Evolutionary conservation across 2,888 invertebrate genomes (phyloP).

Genomic region (Acleris sparsana): DNA sequence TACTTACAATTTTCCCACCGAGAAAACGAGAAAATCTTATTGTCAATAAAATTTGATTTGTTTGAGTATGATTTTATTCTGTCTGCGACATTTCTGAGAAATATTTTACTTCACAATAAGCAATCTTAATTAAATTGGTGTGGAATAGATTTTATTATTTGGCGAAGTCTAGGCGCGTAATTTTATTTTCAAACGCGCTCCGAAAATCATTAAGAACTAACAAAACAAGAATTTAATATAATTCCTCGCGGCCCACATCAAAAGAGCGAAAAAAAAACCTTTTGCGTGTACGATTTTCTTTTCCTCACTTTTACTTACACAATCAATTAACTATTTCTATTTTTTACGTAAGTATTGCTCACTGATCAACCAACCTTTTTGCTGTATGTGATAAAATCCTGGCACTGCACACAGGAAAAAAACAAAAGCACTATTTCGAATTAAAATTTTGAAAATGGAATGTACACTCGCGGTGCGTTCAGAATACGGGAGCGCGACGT

Average conservation of each 20-base stretch:
- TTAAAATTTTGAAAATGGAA: constrained; percentile 50
- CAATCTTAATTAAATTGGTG: constrained; percentile 4
- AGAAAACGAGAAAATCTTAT: constrained; percentile 20
- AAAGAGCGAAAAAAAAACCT: constrained; percentile 38
- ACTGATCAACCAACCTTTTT: constrained; percentile 58
- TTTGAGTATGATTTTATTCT: background rate
- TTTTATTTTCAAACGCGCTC: constrained; percentile 6
- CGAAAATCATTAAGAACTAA: constrained; percentile 3
- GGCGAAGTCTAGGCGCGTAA: constrained; percentile 9
- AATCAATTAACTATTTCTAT: constrained; percentile 39
- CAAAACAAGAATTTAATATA: constrained; percentile 26
- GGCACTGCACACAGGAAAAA: constrained; percentile 65
- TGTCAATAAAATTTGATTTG: constrained; percentile 34
- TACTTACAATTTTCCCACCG: constrained; percentile 1
- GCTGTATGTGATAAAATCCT: constrained; percentile 59
- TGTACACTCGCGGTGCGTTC: constrained; percentile 64
- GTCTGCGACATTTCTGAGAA: background rate
- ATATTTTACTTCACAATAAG: background rate
- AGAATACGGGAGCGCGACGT: constrained; percentile 35
- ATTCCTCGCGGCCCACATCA: constrained; percentile 38
- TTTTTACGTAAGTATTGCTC: constrained; percentile 37
- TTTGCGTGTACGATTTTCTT: constrained; percentile 37
- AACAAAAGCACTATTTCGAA: constrained; percentile 57
- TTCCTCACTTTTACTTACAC: constrained; percentile 47
- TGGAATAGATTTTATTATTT: constrained; percentile 21